These are phyloP conservation scores for Gymnocypris eckloni DNA, from an alignment of 2,797 vertebrate species.

Conservation along the genomic window DNA sequence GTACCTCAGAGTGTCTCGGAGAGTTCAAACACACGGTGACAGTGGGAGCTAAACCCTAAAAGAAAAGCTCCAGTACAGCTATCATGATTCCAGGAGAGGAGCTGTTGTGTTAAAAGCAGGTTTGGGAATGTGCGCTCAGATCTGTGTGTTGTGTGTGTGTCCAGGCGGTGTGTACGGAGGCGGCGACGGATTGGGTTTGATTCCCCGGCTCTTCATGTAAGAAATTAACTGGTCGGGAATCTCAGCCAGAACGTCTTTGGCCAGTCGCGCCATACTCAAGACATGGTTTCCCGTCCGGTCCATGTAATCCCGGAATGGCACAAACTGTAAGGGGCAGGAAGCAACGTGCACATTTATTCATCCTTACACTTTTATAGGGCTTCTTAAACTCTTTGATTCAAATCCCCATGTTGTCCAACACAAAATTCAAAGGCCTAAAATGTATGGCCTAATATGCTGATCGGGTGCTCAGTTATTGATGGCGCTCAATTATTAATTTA, in stretches of 20 bases:
- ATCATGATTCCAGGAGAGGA: conserved; percentile 64
- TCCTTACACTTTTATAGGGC: background rate
- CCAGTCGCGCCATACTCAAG: conserved; percentile 93
- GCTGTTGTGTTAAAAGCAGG: conserved; percentile 10
- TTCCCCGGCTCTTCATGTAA: conserved; percentile 95
- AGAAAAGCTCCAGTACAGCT: conserved; percentile 48
- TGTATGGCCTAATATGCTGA: background rate
- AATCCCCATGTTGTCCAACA: background rate
- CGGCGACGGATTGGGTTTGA: conserved; percentile 86
- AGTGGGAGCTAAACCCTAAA: conserved; percentile 24
- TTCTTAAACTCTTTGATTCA: background rate
- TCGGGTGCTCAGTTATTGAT: background rate
- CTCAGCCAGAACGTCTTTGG: conserved; percentile 95
- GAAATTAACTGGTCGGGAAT: conserved; percentile 98
- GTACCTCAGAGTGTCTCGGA: conserved; percentile 61
- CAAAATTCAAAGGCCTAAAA: background rate
- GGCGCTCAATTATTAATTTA: no score
- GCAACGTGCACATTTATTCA: background rate
- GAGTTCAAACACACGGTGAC: conserved; percentile 64
- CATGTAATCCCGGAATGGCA: conserved; percentile 95
- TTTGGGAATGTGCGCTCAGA: conserved; percentile 74
- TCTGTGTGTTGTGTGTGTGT: conserved; percentile 84
- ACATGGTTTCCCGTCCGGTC: conserved; percentile 90
- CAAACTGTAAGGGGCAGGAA: conserved; percentile 80
- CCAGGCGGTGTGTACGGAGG: conserved; percentile 76